Evolutionary conservation across 2,113 vertebrate species (phyloP).

Genomic region (Hirundichthys speculiger): DNA sequence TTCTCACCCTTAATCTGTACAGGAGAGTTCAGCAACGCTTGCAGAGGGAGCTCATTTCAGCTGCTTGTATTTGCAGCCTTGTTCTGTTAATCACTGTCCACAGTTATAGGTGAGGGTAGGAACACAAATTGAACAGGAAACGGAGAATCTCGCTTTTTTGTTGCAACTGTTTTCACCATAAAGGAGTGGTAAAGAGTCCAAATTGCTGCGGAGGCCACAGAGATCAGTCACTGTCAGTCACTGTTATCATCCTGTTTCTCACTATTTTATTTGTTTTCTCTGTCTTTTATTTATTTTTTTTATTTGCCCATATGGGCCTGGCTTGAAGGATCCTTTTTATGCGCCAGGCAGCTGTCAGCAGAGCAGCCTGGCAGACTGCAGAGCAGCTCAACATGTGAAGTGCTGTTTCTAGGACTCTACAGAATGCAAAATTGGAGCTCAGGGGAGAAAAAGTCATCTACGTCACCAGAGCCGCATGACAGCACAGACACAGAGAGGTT

Average conservation of each 20-base stretch:
- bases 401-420: conserved; percentile 57
- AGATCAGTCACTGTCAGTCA: too few relatives aligned
- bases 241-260: conserved; percentile 31
- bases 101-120: too few relatives aligned
- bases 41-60: too few relatives aligned
- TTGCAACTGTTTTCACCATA: too few relatives aligned
- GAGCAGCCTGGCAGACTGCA: conserved; percentile 39
- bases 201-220: too few relatives aligned
- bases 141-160: too few relatives aligned
- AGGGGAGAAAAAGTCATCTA: conserved; percentile 28
- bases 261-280: neutral
- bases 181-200: too few relatives aligned
- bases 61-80: too few relatives aligned
- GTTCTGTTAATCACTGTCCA: too few relatives aligned
- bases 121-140: too few relatives aligned
- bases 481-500: conserved; percentile 5
- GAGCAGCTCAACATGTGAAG: conserved; percentile 41
- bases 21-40: too few relatives aligned
- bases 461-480: conserved; percentile 2
- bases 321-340: conserved; percentile 37
- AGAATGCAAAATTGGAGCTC: conserved; percentile 52
- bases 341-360: conserved; percentile 61
- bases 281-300: neutral
- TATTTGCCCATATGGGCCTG: conserved; percentile 26
- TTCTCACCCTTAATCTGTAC: too few relatives aligned